Evolutionary conservation across 2,113 vertebrate genomes (phyloP).

Genomic region (Megalops atlanticus): DNA sequence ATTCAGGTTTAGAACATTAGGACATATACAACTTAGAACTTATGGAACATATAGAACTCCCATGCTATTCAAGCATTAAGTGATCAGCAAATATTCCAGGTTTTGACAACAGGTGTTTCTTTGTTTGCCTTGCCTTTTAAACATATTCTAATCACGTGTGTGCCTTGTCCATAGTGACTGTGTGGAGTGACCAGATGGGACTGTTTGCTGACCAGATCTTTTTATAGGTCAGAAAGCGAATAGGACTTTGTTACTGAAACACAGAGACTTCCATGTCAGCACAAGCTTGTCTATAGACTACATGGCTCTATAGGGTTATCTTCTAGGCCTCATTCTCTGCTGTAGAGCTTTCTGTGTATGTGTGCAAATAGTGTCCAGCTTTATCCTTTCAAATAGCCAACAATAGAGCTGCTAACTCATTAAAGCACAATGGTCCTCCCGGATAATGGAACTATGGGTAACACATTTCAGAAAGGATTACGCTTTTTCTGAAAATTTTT

Average conservation of each 20-base stretch:
- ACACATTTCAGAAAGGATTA: background rate
- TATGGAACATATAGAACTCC: no score
- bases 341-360: constrained; percentile 54
- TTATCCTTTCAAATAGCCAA: constrained; percentile 56
- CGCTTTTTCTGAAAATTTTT: no score
- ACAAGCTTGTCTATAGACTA: constrained; percentile 52
- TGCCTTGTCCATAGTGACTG: constrained; percentile 72
- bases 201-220: constrained; percentile 41
- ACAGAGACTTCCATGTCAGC: constrained; percentile 69
- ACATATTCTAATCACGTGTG: constrained; percentile 32
- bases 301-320: constrained; percentile 50
- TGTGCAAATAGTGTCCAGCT: constrained; percentile 61
- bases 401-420: constrained; percentile 65
- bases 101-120: no score
- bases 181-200: constrained; percentile 52
- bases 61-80: background rate
- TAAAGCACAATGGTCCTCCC: constrained; percentile 24
- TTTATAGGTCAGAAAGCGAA: constrained; percentile 68
- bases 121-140: background rate
- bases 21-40: no score
- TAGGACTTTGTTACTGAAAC: constrained; percentile 57
- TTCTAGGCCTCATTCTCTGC: constrained; percentile 58
- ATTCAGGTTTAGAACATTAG: no score
- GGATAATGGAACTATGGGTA: background rate
- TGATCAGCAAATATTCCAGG: background rate